Evolutionary conservation across 1,140 invertebrate species (phyloP).

Genomic region (Amyelois transitella): DNA sequence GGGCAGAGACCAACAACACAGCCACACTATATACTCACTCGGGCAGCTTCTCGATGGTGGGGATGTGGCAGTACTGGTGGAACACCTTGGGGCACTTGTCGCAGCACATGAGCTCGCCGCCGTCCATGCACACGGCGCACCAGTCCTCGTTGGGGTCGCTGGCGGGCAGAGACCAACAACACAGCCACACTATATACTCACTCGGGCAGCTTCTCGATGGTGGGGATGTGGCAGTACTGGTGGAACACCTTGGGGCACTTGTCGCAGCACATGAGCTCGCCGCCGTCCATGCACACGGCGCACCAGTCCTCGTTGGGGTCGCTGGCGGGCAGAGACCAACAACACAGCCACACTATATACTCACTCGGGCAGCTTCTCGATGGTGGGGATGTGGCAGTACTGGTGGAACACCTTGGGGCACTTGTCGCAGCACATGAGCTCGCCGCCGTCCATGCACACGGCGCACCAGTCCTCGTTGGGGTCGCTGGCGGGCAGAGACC

Average conservation of each 20-base stretch:
- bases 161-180: no score
- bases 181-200: no score
- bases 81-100: conserved; percentile 96
- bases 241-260: conserved; percentile 96
- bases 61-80: conserved; percentile 94
- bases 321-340: conserved; percentile 19
- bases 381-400: conserved; percentile 92
- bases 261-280: conserved; percentile 94
- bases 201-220: conserved; percentile 85
- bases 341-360: no score
- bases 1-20: no score
- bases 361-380: conserved; percentile 86
- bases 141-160: conserved; percentile 95
- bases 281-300: conserved; percentile 95
- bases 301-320: conserved; percentile 98
- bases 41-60: conserved; percentile 84
- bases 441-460: conserved; percentile 95
- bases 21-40: no score
- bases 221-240: conserved; percentile 93
- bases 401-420: conserved; percentile 96
- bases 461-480: conserved; percentile 98
- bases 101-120: conserved; percentile 94
- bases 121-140: conserved; percentile 96
- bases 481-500: conserved; percentile 76
- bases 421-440: conserved; percentile 94